Evolutionary conservation across 2,888 invertebrate species (phyloP), one percentile per base, ranked within the genome.

Genomic region (Aspidapion aeneum): DNA sequence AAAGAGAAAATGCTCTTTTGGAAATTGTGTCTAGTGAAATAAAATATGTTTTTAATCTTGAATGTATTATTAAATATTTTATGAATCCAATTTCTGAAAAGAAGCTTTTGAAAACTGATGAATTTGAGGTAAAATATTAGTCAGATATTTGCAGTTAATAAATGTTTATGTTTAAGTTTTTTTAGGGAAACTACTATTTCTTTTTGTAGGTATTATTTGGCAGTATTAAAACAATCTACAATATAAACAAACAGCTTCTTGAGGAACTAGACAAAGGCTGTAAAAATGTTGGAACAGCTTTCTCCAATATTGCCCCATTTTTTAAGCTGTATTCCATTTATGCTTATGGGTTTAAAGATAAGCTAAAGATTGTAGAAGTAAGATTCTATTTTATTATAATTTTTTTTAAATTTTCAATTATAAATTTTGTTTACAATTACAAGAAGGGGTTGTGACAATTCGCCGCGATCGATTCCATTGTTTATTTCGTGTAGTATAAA

Each of bases 311-410:
- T 65, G 90, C 89, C 1, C 91, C 91, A 1, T 91, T 88, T 75
- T 86, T 92, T 60, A 92, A 91, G 77, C 76, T 91, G 18, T 92
- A 92, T 74, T 90, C 91, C 0, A 86, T 87, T 0, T 91, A 91
- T 76, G 91, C 91, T 0, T 90, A 87, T 65, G 89, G 88, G 71
- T 91, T 89, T 74, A 87, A 87, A 68, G 84, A 85, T 64, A 84
- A 87, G 0, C 76, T 90, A 57, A 78, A 82, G 50, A 77, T 87
- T 50, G 74, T 91, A 22, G 87, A 87, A 81, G 88, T 88, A 79
- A 70, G 70, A 64, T n/a, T 55, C 2, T 18, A 48, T 48, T 48
- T n/a, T 12, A 12, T 48, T 48, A n/a, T n/a, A n/a, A n/a, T n/a
- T n/a, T n/a, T n/a, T n/a, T n/a, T n/a, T n/a, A n/a, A n/a, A n/a